Base-by-base conservation (phyloP, 2,888 invertebrate species). In the Carcina quercana region DNA sequence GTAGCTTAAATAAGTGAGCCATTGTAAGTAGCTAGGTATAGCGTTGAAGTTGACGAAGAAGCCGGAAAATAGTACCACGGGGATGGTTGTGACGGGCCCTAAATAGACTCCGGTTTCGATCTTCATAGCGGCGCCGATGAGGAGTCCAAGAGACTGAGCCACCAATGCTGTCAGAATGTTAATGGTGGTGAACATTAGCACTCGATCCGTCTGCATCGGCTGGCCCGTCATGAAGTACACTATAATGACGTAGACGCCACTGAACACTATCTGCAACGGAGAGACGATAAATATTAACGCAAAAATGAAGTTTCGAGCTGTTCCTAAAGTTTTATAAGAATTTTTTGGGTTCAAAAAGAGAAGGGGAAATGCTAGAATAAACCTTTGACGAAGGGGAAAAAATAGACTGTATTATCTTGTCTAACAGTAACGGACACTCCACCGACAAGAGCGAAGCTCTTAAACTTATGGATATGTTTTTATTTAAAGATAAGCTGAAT, bases 191-290 rank as follows among this genome's bases (percentile, higher is more conserved):
- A 93, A 92, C 91, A 94, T 92, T 21, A 91, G 79, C 59, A 94
- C 93, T 31, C 97, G 88, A 37, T 90, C 87, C 32, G 90, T 86
- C 59, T 97, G 95, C 79, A 93, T 88, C n/a, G 97, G 97, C 70
- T 98, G 97, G 5, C 94, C 92, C 14, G 97, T 97, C 89, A 97
- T 92, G 79, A 95, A 96, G 80, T 97, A 98, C 7, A 97, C 95
- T 47, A 97, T 96, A 51, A 93, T 87, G 34, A 94, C 91, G 69
- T 95, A 96, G 15, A 95, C 89, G 34, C 93, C 89, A 30, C 95
- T 94, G 69, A 95, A 92, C 38, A 95, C 86, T 40, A 95, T 89
- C 95, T 95, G 86, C 3, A n/a, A n/a, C n/a, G 3, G 86, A 85
- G 37, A 38, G 39, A 45, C 43, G 39, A n/a, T n/a, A n/a, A n/a